Base-by-base conservation (phyloP, 2,888 invertebrate genomes). In the Hirudinaria manillensis region DNA sequence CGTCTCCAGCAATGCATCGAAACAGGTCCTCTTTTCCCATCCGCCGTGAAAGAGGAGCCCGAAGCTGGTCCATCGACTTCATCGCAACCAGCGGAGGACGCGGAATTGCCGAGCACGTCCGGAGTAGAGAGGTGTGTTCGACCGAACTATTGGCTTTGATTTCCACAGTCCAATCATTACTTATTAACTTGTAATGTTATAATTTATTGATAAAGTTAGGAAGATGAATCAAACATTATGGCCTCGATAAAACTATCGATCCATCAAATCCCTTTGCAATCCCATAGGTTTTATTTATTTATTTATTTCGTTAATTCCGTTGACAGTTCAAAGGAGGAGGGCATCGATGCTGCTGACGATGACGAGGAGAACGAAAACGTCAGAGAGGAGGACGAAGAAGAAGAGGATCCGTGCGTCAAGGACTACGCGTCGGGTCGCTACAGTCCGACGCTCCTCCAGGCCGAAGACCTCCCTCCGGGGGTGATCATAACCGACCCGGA, bases 341-440 rank as follows among this genome's bases (percentile, higher is more conserved):
- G 6, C 19, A 53, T 16, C 21, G 32, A 56, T 6, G 68, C 36
- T 53, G 70, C n/a, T 68, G 55, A 77, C 21, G 76, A 75, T 16
- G 78, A 78, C 16, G 73, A 86, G 80, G 85, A 86, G 29, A 87
- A 86, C 0, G 88, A 88, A 32, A 45, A 72, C 21, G 61, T 34
- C 34, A 65, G 55, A 27, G 74, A 36, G 29, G 74, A 56, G 0
- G 89, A 88, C 36, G 87, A 87, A 77, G 87, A 77, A 83, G 88
- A 82, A 32, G 87, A 87, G 77, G 88, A 83, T 66, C 81, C 81
- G 75, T 70, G 89, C 88, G 89, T 90, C 79, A 86, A 88, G 56
- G 89, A 91, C 55, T 97, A 95, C 86, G 88, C 89, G 74, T 84
- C 89, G n/a, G 95, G 94, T 1, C 88, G 90, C 53, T 98, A 97